Base-by-base conservation (phyloP, 2,797 vertebrate species). In the Protonibea diacanthus region DNA sequence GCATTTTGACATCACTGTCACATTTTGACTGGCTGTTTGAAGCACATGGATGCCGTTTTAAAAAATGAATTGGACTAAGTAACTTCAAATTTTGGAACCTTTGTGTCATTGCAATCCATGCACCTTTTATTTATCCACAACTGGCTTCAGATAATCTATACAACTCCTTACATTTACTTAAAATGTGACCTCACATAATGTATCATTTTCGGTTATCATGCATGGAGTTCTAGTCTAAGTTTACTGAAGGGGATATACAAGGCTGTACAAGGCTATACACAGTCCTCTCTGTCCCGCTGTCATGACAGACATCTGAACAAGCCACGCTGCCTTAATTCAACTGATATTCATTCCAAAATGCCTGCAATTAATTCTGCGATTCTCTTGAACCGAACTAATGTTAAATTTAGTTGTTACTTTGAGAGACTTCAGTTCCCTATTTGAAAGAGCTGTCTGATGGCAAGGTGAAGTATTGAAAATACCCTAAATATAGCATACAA, bases 1-100 rank as follows among this genome's bases (percentile, higher is more conserved):
- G 40, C 27, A 40, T 27, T 73, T n/a, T 66, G 47, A 72, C 29
- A 38, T 29, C 10, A 18, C 42, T 55, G 11, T 27, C 33, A 70
- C 10, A 47, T 59, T 44, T 38, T 74, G 44, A 29, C 20, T 3
- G 14, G 42, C 9, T 45, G n/a, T 57, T 64, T 21, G 45, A 48
- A 15, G 12, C 15, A 59, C 23, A 57, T 33, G 15, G 18, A 21
- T 44, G 44, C 48, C 40, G 44, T 27, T 23, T 29, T 48, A 44
- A 10, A 25, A 7, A 2, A 29, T 42, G 29, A 61, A 40, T n/a
- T 61, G 18, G 51, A 51, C 23, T 25, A 51, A 74, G 23, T 8
- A 62, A 25, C 20, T 33, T 33, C 29, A 33, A 7, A 33, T 33
- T 33, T 33, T 7, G 33, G 33, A 33, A 33, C 8, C 33, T 33